Conservation (phyloP, 2,888 invertebrate species). For the Meiosimyza platycephala region DNA sequence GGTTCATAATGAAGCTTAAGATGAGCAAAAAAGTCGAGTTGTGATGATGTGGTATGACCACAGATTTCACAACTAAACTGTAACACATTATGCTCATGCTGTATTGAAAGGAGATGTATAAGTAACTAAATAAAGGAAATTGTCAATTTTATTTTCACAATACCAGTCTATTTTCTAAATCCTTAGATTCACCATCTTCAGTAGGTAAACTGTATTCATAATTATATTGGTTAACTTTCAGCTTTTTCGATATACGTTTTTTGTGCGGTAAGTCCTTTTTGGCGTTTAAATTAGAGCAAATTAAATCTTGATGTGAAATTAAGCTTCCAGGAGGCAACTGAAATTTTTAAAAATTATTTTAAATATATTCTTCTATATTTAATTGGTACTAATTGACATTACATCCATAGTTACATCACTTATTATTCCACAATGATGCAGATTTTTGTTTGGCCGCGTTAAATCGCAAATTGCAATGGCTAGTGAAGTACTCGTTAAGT, state of each 20-base stretch:
- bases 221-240: conserved; percentile 68
- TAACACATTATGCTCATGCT: conserved; percentile 21
- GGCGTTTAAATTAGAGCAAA: conserved; percentile 45
- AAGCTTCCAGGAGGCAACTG: background rate
- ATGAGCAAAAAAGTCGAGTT: conserved; percentile 87
- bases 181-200: conserved; percentile 14
- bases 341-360: background rate
- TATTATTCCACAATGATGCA: conserved; percentile 1
- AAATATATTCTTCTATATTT: background rate
- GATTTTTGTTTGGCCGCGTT: conserved; percentile 20
- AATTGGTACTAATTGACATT: background rate
- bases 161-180: background rate
- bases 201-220: conserved; percentile 42
- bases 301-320: conserved; percentile 9
- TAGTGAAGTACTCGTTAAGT: conserved; percentile 12
- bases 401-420: conserved; percentile 20
- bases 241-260: conserved; percentile 83
- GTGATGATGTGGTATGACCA: conserved; percentile 79
- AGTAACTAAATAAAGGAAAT: background rate
- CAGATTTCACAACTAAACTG: conserved; percentile 78
- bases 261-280: conserved; percentile 86
- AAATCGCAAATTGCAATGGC: conserved; percentile 19
- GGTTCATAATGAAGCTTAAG: conserved; percentile 86
- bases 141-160: background rate
- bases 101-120: background rate